Evolutionary conservation across 1,140 invertebrate genomes (phyloP), one percentile per base, ranked within the genome.

Genomic region (Arion vulgaris): DNA sequence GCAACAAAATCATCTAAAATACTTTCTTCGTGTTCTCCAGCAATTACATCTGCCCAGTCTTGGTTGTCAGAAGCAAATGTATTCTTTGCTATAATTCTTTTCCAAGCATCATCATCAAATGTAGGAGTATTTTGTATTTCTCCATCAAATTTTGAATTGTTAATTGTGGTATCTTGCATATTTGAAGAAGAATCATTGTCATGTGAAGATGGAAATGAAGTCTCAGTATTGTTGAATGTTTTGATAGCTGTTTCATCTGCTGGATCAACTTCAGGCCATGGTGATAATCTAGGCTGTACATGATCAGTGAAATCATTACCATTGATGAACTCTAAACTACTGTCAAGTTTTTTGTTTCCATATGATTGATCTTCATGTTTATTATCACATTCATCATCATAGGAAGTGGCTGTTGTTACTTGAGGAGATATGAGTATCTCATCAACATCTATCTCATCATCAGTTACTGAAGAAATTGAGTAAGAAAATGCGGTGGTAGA

Each of bases 11-110:
- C 83, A n/a, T 86, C 80, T 38, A 74, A 57, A 19, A 80, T 38
- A 15, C 78, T 81, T 26, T 78, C 84, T 32, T 76, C 34, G 19
- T 45, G 51, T 17, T 57, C 84, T 1, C 57, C 78, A 1, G 74
- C 68, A 72, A 68, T 39, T n/a, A 81, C 49, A 32, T 78, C 81
- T 0, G 78, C 72, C 81, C 45, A 79, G 45, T 73, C 83, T 72
- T 81, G 83, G 7, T 68, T 84, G 34, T 72, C 83, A 17, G 83
- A 77, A n/a, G 81, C 66, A 41, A 80, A 79, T 39, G 83, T 49
- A 80, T 86, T 86, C 83, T 83, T 86, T 41, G 85, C 80, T 53
- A 84, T 86, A 28, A 84, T 76, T 45, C 53, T 57, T 17, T 84
- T 83, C 26, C 84, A n/a, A 51, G 72, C 49, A 71, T 84, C 80